A percentile compares a stretch with the other conserved stretches of the same genome.
Evolutionary conservation across 37 sponge, comb jelly and placozoan genomes (phyloP).

Genomic region (Axinella damicornis): DNA sequence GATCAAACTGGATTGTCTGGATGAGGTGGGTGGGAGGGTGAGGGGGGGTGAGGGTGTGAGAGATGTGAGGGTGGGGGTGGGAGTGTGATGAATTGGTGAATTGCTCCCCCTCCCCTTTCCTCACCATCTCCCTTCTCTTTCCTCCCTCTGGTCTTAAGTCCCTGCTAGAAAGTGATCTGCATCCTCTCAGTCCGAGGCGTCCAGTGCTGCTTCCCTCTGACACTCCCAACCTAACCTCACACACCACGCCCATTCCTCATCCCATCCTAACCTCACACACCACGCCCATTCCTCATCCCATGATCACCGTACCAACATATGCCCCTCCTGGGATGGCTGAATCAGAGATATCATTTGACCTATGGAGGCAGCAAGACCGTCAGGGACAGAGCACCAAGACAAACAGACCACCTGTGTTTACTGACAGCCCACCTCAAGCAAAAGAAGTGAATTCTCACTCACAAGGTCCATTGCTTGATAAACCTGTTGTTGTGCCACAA

Average conservation of each 20-base stretch:
- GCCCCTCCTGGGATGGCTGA: constrained; percentile 24
- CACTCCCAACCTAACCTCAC: background rate
- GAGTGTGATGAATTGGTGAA: no score
- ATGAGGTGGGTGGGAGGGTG: constrained; percentile 11
- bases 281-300: background rate
- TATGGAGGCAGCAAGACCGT: no score
- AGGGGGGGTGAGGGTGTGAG: background rate
- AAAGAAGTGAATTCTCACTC: no score
- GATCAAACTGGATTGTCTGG: constrained; percentile 16
- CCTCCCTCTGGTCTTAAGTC: background rate
- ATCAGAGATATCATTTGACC: background rate
- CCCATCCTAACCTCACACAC: background rate
- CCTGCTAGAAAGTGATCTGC: background rate
- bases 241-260: background rate
- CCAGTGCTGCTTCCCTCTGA: background rate
- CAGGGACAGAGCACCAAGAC: no score
- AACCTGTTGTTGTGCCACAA: no score
- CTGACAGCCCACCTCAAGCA: no score
- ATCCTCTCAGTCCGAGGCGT: background rate
- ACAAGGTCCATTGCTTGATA: no score
- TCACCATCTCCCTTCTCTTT: background rate
- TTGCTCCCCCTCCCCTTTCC: background rate
- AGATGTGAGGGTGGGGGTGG: no score
- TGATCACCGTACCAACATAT: constrained; percentile 6
- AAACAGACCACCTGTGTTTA: no score